These are phyloP conservation scores for Chloroclystis v-ata DNA, from an alignment of 2,888 invertebrate genomes.

Conservation along the genomic window DNA sequence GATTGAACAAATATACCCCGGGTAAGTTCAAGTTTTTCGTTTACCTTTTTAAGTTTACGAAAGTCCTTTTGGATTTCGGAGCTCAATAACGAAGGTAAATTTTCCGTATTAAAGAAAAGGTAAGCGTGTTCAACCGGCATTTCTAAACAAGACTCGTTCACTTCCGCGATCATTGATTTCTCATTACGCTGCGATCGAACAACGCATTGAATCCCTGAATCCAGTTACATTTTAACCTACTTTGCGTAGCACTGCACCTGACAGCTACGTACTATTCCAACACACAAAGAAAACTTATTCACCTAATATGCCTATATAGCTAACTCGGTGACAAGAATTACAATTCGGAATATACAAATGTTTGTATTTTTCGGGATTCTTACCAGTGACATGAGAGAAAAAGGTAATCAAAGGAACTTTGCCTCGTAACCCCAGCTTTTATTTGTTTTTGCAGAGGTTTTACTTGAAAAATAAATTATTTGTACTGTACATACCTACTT, in stretches of 20 bases:
- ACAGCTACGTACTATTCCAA: neutral
- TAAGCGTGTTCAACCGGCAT: constrained; percentile 6
- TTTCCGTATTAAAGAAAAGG: constrained; percentile 10
- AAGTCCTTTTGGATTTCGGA: constrained; percentile 7
- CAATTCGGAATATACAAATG: too few relatives aligned
- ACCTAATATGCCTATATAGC: too few relatives aligned
- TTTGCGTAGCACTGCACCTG: neutral
- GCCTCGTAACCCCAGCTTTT: too few relatives aligned
- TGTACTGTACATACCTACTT: too few relatives aligned
- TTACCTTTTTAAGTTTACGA: constrained; percentile 1
- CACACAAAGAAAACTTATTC: too few relatives aligned
- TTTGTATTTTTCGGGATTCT: too few relatives aligned
- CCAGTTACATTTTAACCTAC: constrained; percentile 1
- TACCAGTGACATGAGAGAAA: neutral
- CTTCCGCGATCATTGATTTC: constrained; percentile 14
- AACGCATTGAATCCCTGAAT: constrained; percentile 11
- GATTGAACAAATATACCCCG: constrained; percentile 4
- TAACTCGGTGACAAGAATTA: neutral
- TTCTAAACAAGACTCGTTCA: constrained; percentile 14
- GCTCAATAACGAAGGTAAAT: constrained; percentile 9
- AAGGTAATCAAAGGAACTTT: too few relatives aligned
- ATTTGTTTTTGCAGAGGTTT: too few relatives aligned
- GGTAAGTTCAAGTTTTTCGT: constrained; percentile 1
- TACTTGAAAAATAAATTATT: too few relatives aligned
- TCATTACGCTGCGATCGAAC: constrained; percentile 10